Conservation (phyloP, 2,888 invertebrate genomes). For the Hipparchia semele region DNA sequence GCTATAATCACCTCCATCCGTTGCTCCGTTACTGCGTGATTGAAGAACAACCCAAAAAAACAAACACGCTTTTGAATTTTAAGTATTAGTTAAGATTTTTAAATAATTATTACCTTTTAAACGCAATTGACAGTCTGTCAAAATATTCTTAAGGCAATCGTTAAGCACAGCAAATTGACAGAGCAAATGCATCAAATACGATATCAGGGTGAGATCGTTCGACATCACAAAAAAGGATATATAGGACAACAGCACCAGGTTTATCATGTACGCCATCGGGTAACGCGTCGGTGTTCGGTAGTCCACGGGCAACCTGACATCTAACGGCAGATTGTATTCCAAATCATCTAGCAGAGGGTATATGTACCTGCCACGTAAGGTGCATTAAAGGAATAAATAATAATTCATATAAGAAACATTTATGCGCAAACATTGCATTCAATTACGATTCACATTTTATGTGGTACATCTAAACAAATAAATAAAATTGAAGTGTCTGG, state of each 20-base stretch:
- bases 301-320: slow-evolving; percentile 56
- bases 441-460: too few species aligned
- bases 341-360: slow-evolving; percentile 66
- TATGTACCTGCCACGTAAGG: slow-evolving; percentile 56
- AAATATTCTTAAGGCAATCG: slow-evolving; percentile 64
- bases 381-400: too few species aligned
- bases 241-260: slow-evolving; percentile 57
- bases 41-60: too few species aligned
- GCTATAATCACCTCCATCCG: too few species aligned
- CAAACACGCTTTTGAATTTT: too few species aligned
- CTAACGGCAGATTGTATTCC: slow-evolving; percentile 65
- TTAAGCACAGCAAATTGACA: slow-evolving; percentile 64
- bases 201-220: slow-evolving; percentile 64
- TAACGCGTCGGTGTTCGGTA: slow-evolving; percentile 54
- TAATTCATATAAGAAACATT: too few species aligned
- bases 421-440: too few species aligned
- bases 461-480: too few species aligned
- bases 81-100: not conserved
- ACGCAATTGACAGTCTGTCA: slow-evolving; percentile 51
- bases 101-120: slow-evolving; percentile 24
- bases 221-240: slow-evolving; percentile 68
- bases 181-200: slow-evolving; percentile 63
- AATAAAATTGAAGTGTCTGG: too few species aligned
- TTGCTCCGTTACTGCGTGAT: too few species aligned
- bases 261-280: slow-evolving; percentile 51